phyloP scores from a whole-genome alignment of 1,140 invertebrate genomes.

The Heliconius hermathena region DNA sequence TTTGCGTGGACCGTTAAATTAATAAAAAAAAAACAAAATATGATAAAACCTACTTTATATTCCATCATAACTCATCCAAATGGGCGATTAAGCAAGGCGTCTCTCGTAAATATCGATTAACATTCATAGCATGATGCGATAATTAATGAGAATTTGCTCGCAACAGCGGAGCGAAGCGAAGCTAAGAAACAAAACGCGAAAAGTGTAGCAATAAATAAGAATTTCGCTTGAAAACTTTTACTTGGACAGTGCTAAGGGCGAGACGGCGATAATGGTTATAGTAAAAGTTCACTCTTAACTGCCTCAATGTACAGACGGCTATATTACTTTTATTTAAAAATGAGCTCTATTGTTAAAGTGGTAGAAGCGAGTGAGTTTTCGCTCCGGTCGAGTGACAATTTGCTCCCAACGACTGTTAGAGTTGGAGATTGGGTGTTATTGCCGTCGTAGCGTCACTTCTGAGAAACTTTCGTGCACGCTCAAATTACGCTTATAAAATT shows the following conservation, averaged over 20 bases:
- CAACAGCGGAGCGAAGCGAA: constrained; percentile 19
- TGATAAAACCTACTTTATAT: constrained; percentile 4
- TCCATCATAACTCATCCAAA: constrained; percentile 4
- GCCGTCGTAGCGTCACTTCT: constrained; percentile 57
- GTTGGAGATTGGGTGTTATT: constrained; percentile 59
- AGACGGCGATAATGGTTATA: constrained; percentile 76
- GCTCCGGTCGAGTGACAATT: constrained; percentile 53
- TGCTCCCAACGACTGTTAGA: constrained; percentile 60
- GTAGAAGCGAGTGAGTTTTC: neutral
- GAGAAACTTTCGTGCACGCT: constrained; percentile 33
- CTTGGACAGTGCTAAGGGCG: constrained; percentile 54
- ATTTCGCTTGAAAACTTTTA: constrained; percentile 41
- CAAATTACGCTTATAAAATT: constrained; percentile 28
- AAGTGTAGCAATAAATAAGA: constrained; percentile 13
- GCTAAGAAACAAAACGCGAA: constrained; percentile 1
- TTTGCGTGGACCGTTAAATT: neutral
- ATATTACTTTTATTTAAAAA: constrained; percentile 20
- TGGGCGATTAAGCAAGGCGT: constrained; percentile 12
- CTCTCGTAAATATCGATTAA: constrained; percentile 26
- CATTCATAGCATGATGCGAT: constrained; percentile 29
- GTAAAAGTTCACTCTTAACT: constrained; percentile 67
- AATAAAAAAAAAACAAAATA: neutral
- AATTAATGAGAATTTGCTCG: constrained; percentile 30
- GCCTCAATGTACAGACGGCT: constrained; percentile 48
- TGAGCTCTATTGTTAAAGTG: constrained; percentile 14